These are phyloP conservation scores for Palaemon carinicauda DNA, from an alignment of 1,140 invertebrate genomes.

Conservation along the genomic window DNA sequence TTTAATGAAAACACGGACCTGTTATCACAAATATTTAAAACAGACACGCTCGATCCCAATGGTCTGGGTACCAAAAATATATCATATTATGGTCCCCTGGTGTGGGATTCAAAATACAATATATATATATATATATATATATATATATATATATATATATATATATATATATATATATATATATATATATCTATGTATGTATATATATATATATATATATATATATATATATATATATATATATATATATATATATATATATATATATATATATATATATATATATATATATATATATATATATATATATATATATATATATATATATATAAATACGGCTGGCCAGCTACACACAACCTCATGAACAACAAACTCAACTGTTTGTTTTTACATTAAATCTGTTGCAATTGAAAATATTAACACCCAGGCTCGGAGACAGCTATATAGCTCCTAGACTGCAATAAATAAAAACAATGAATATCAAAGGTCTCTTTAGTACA, in stretches of 20 bases:
- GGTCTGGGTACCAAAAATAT: too few relatives aligned
- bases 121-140: too few relatives aligned
- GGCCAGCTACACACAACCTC: background rate
- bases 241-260: constrained; percentile 19
- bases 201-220: constrained; percentile 19
- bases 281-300: constrained; percentile 19
- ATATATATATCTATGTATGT: constrained; percentile 4
- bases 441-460: background rate
- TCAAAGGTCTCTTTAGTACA: too few relatives aligned
- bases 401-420: too few relatives aligned
- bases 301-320: constrained; percentile 19
- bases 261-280: constrained; percentile 19
- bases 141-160: constrained; percentile 4
- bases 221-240: constrained; percentile 16
- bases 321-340: background rate
- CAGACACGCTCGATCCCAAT: too few relatives aligned
- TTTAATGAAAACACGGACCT: too few relatives aligned
- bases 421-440: background rate
- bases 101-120: too few relatives aligned
- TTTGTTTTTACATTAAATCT: background rate
- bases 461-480: too few relatives aligned
- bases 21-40: too few relatives aligned
- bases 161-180: background rate
- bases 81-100: too few relatives aligned
- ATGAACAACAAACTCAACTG: background rate